Evolutionary conservation across 2,797 vertebrate genomes (phyloP).

Genomic region (Peromyscus attwateri): DNA sequence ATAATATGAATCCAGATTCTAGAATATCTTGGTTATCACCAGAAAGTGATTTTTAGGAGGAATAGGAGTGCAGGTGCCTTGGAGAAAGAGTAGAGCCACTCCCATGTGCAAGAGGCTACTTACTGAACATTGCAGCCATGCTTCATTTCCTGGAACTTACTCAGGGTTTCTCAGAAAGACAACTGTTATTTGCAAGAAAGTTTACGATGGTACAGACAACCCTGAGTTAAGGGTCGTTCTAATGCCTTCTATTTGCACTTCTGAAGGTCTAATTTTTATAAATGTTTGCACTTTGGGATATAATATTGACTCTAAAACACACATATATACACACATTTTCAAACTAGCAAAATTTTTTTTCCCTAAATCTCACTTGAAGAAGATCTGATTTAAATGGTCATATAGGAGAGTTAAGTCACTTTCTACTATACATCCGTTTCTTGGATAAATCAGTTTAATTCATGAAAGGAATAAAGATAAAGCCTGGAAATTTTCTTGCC

Average conservation of each 20-base stretch:
- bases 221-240: background rate
- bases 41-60: background rate
- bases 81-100: background rate
- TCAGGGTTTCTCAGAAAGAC: background rate
- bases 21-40: background rate
- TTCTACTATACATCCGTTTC: background rate
- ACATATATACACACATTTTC: background rate
- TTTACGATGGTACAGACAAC: background rate
- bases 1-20: background rate
- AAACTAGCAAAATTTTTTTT: background rate
- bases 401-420: background rate
- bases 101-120: background rate
- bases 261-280: background rate
- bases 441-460: background rate
- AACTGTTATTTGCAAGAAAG: background rate
- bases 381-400: slow-evolving; percentile 16
- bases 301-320: background rate
- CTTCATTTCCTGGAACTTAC: background rate
- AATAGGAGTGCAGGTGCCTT: background rate
- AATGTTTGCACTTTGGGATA: background rate
- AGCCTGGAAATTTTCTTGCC: background rate
- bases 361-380: background rate
- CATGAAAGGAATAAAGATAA: slow-evolving; percentile 15
- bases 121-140: background rate
- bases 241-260: background rate